Percentiles rank a stretch among this genome's conserved stretches.
Evolutionary conservation across 1,140 invertebrate species (phyloP).

Genomic region (Episyrphus balteatus): DNA sequence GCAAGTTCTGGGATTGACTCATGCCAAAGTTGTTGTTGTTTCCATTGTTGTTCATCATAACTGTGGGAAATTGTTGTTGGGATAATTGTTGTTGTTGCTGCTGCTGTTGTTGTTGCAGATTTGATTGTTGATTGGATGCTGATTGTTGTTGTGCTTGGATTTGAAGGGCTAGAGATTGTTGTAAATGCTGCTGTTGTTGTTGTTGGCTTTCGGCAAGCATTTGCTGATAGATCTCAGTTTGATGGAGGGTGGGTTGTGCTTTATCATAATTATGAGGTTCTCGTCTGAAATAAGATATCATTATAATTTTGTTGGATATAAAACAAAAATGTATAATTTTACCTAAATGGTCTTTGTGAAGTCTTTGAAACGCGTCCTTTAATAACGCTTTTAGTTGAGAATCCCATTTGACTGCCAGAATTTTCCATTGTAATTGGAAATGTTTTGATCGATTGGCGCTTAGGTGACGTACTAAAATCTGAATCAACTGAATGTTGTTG

Average conservation of each 20-base stretch:
- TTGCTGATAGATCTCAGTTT: conserved; percentile 34
- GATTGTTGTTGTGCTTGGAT: conserved; percentile 7
- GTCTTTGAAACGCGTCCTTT: conserved; percentile 31
- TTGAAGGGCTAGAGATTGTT: conserved; percentile 3
- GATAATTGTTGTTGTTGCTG: conserved; percentile 14
- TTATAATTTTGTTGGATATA: background rate
- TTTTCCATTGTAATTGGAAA: conserved; percentile 1
- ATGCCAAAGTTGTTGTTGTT: conserved; percentile 13
- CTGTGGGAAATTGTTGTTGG: background rate
- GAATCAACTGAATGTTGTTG: conserved; percentile 10
- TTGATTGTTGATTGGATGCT: background rate
- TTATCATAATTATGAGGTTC: conserved; percentile 37
- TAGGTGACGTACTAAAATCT: background rate
- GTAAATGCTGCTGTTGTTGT: conserved; percentile 16
- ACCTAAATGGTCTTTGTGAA: conserved; percentile 23
- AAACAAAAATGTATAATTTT: background rate
- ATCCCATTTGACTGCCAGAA: conserved; percentile 8
- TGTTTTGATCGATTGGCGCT: conserved; percentile 9
- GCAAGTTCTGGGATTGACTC: background rate
- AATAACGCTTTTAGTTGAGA: conserved; percentile 26
- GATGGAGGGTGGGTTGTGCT: conserved; percentile 32
- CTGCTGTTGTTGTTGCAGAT: conserved; percentile 11
- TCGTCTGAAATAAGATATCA: conserved; percentile 10
- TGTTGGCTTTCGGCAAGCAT: conserved; percentile 33
- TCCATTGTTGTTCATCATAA: conserved; percentile 3